Evolutionary conservation across 2,797 vertebrate genomes (phyloP).

Genomic region (Champsocephalus gunnari): DNA sequence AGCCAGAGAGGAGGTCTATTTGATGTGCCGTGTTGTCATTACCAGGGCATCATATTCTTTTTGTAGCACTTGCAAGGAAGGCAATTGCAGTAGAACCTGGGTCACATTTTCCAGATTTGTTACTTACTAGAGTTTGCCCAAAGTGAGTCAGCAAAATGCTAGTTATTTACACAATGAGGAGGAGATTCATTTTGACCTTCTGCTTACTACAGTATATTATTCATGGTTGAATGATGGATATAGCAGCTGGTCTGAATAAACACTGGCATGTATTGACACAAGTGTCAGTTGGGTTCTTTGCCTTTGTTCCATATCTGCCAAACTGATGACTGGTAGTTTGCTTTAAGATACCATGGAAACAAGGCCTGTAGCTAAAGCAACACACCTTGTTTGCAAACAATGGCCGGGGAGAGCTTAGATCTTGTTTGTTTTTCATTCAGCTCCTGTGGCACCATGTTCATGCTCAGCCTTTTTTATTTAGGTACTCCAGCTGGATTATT

Average conservation of each 20-base stretch:
- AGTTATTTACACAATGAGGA: background rate
- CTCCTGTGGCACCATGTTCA: background rate
- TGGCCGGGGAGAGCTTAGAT: background rate
- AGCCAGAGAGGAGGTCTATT: conserved; percentile 25
- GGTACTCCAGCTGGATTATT: conserved; percentile 24
- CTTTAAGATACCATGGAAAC: conserved; percentile 5
- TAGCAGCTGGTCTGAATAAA: conserved; percentile 28
- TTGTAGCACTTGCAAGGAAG: conserved; percentile 18
- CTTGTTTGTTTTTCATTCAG: conserved; percentile 1
- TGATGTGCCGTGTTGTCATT: conserved; percentile 41
- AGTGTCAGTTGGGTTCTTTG: conserved; percentile 30
- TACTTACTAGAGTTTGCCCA: background rate
- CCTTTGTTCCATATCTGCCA: conserved; percentile 22
- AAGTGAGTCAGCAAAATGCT: conserved; percentile 1
- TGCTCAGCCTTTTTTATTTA: conserved; percentile 10
- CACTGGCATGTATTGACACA: conserved; percentile 21
- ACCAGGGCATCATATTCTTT: conserved; percentile 25
- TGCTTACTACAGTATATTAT: conserved; percentile 20
- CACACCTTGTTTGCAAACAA: conserved; percentile 25
- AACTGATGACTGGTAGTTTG: background rate
- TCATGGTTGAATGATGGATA: conserved; percentile 37
- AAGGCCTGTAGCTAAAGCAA: background rate
- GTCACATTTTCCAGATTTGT: conserved; percentile 19
- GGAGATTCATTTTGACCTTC: background rate
- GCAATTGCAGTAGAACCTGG: background rate